Evolutionary conservation across 2,797 vertebrate genomes (phyloP).

Genomic region (Molothrus aeneus): DNA sequence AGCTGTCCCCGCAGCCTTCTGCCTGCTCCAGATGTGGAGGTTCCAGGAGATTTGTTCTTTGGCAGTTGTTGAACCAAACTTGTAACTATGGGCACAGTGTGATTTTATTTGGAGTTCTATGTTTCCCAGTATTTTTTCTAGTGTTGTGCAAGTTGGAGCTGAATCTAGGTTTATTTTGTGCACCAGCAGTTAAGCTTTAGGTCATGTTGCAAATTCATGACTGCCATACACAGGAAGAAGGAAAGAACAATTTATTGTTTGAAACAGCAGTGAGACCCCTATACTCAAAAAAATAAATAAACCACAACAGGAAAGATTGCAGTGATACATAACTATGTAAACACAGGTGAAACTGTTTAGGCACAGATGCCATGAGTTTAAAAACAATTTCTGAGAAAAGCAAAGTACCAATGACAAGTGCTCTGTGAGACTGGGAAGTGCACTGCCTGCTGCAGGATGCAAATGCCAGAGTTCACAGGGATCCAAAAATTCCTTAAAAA

Average conservation of each 20-base stretch:
- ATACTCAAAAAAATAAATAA: background rate
- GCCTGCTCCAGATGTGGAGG: background rate
- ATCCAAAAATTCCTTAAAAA: background rate
- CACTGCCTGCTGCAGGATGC: background rate
- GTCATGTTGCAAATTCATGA: background rate
- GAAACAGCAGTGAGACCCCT: background rate
- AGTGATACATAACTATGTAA: background rate
- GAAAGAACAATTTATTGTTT: constrained; percentile 18
- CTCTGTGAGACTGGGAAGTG: background rate
- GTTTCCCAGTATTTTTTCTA: background rate
- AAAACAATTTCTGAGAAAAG: background rate
- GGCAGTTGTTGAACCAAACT: background rate
- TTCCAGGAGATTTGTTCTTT: background rate
- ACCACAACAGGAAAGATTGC: background rate
- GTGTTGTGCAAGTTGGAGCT: background rate
- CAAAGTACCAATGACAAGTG: background rate
- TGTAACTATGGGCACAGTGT: background rate
- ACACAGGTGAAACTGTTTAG: background rate
- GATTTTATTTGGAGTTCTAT: background rate
- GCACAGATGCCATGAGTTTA: background rate
- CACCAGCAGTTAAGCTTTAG: background rate
- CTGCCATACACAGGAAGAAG: background rate
- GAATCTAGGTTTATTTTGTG: background rate
- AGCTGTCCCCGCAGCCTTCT: background rate
- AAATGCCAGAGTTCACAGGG: background rate